These are phyloP conservation scores for Hestina assimilis DNA, from an alignment of 1,140 invertebrate species.

Conservation along the genomic window DNA sequence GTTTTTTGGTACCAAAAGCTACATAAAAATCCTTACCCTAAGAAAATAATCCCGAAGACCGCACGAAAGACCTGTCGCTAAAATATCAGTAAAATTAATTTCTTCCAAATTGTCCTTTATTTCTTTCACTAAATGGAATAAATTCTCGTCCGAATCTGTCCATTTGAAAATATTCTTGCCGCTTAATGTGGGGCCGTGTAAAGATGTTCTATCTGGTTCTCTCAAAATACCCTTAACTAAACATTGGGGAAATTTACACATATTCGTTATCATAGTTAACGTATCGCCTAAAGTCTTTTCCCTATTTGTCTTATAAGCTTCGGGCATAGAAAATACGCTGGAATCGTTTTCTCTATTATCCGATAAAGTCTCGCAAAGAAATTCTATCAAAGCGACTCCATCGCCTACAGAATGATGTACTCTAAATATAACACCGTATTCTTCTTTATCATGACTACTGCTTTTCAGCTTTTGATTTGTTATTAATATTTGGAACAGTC, in stretches of 20 bases:
- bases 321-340: conserved; percentile 30
- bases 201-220: conserved; percentile 51
- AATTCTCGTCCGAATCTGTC: conserved; percentile 54
- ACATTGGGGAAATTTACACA: conserved; percentile 46
- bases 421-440: conserved; percentile 74
- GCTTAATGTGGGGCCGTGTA: conserved; percentile 58
- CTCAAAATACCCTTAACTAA: conserved; percentile 60
- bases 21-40: conserved; percentile 42
- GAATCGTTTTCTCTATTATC: conserved; percentile 38
- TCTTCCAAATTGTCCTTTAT: conserved; percentile 50
- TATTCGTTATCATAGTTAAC: conserved; percentile 37
- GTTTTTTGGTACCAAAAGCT: too few relatives aligned
- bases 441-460: conserved; percentile 31
- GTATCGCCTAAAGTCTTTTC: conserved; percentile 30
- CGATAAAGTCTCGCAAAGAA: conserved; percentile 70
- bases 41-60: conserved; percentile 61
- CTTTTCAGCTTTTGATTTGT: conserved; percentile 54
- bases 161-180: conserved; percentile 64
- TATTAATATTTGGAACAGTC: conserved; percentile 76
- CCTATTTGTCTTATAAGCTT: conserved; percentile 26
- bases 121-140: conserved; percentile 58
- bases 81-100: conserved; percentile 63
- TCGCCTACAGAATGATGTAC: conserved; percentile 78
- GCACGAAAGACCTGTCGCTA: conserved; percentile 57
- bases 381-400: conserved; percentile 71